Base-by-base conservation (phyloP, 2,888 invertebrate genomes). In the Pollenia griseotomentosa region DNA sequence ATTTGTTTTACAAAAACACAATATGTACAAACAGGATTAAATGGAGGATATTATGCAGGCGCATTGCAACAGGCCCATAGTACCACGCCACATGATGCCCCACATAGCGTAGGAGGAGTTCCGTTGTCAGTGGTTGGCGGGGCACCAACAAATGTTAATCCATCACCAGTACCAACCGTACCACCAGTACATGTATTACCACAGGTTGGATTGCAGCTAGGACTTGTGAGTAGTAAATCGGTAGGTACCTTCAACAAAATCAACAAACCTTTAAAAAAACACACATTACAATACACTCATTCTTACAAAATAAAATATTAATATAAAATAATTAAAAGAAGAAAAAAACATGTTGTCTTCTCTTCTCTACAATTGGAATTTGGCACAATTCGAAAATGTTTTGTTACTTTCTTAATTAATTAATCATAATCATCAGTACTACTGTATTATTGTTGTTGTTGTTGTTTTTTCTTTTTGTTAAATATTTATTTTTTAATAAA, bases 61-160 rank as follows among this genome's bases (percentile, higher is more conserved):
- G 95, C 96, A 92, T 94, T 96, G 93, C 97, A 97, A 95, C 97
- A 97, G 94, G 97, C 97, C 92, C 97, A 97, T 95, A 97, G 97
- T 94, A 97, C 97, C 93, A 97, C 97, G 94, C 96, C 96, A 90
- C 96, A 96, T 94, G 97, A 95, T 95, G 96, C 96, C 92, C 95
- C 92, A 92, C 95, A 93, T 92, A 94, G 92, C 90, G 92, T 91
- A 90, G 91, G 92, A 89, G 91, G 91, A 84, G 83, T 91, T 89
- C 91, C 91, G 83, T 89, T 91, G 86, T 89, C 91, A 87, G 88
- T 91, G 85, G 89, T 91, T 89, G 84, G 84, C 68, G 84, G 84
- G 74, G 68, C 81, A 16, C 73, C 84, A 78, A 61, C 81, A 12
- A 87, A 87, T 84, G 90, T 91, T 81, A 94, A 93, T 92, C 94